A percentile compares a stretch with the other conserved stretches of the same genome.
phyloP scores from a whole-genome alignment of 2,797 vertebrate genomes.

The Micropoecilia bifurca region DNA sequence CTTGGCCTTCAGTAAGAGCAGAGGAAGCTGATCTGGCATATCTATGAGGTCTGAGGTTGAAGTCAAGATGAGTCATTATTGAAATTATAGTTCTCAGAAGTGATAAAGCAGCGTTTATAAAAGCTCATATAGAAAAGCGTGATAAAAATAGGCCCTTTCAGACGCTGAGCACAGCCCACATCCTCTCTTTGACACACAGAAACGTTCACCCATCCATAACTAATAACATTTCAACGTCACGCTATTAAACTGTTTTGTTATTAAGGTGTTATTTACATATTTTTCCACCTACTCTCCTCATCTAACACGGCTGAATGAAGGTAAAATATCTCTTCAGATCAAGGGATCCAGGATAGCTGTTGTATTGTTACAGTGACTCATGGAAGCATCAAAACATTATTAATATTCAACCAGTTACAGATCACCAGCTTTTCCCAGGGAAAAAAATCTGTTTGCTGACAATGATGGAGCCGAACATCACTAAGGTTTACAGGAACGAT shows the following conservation, averaged over 20 bases:
- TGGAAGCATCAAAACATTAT: constrained; percentile 44
- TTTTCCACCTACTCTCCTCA: constrained; percentile 27
- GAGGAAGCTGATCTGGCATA: constrained; percentile 26
- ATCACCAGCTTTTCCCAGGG: constrained; percentile 19
- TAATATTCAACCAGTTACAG: constrained; percentile 46
- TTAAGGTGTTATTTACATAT: constrained; percentile 33
- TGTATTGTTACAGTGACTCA: constrained; percentile 45
- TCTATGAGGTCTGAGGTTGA: constrained; percentile 48
- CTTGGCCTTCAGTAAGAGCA: constrained; percentile 39
- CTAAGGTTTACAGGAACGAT: not conserved
- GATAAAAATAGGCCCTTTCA: constrained; percentile 76
- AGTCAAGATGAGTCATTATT: constrained; percentile 51
- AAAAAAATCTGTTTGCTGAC: not conserved
- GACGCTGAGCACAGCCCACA: constrained; percentile 63
- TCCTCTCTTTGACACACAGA: constrained; percentile 26
- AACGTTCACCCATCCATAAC: constrained; percentile 32
- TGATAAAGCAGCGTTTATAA: constrained; percentile 64
- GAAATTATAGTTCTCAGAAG: constrained; percentile 57
- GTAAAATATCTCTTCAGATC: not conserved
- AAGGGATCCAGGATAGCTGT: constrained; percentile 33
- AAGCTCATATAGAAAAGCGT: constrained; percentile 60
- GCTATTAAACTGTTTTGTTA: constrained; percentile 18
- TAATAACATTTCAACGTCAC: constrained; percentile 12
- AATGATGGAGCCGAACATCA: not conserved
- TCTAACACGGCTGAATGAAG: constrained; percentile 8